These are phyloP conservation scores for Acrobasis consociella DNA, from an alignment of 2,888 invertebrate genomes.

Conservation along the genomic window DNA sequence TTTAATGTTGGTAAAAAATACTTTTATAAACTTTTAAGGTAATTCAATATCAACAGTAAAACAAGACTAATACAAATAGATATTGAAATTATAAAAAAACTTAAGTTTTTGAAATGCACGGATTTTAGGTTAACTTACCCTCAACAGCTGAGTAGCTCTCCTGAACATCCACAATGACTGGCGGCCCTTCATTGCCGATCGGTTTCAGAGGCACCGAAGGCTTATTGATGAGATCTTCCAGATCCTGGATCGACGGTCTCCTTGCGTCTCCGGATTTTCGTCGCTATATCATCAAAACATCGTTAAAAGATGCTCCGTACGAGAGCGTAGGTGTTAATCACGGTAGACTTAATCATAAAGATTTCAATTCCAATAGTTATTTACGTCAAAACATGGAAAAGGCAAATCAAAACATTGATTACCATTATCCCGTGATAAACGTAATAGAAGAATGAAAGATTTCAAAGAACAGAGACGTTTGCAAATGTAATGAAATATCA, in stretches of 20 bases:
- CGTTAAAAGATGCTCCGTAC: conserved; percentile 32
- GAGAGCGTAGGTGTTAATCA: conserved; percentile 51
- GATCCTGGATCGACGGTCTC: conserved; percentile 94
- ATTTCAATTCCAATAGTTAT: conserved; percentile 4
- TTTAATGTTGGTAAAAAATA: too few relatives aligned
- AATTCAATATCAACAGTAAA: neutral
- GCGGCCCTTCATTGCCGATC: conserved; percentile 91
- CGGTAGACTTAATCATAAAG: conserved; percentile 35
- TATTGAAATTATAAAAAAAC: neutral
- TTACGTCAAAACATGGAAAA: conserved; percentile 10
- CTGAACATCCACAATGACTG: conserved; percentile 95
- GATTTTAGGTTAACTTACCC: conserved; percentile 82
- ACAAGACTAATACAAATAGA: neutral
- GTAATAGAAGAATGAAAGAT: too few relatives aligned
- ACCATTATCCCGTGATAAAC: neutral
- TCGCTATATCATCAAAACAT: conserved; percentile 76
- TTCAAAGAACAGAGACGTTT: too few relatives aligned
- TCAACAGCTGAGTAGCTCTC: conserved; percentile 98
- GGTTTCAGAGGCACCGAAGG: conserved; percentile 94
- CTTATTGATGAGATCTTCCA: conserved; percentile 95
- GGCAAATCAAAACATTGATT: neutral
- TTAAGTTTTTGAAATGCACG: neutral
- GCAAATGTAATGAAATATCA: too few relatives aligned
- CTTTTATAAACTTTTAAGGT: too few relatives aligned
- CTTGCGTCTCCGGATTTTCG: conserved; percentile 95